Evolutionary conservation across 2,888 invertebrate species (phyloP).

Genomic region (Macaria liturata): DNA sequence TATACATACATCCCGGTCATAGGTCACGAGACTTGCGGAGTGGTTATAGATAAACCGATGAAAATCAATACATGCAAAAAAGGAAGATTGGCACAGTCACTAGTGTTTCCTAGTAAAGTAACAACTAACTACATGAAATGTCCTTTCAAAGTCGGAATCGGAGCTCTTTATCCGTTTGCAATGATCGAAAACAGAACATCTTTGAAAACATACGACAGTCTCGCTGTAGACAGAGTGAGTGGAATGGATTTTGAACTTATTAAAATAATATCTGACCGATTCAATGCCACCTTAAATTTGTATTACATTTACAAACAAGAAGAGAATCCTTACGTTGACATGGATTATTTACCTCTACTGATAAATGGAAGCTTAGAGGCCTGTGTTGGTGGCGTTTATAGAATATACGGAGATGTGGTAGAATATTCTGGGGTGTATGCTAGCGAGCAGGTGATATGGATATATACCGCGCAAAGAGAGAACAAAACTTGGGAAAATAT

Average conservation of each 20-base stretch:
- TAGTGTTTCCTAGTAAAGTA: constrained; percentile 49
- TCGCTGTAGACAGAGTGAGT: constrained; percentile 33
- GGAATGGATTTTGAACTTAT: constrained; percentile 63
- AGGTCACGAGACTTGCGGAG: constrained; percentile 47
- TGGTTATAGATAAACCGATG: constrained; percentile 31
- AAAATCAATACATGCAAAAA: constrained; percentile 50
- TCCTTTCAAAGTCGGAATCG: constrained; percentile 58
- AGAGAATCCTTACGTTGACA: constrained; percentile 43
- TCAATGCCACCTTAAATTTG: constrained; percentile 55
- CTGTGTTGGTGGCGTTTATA: constrained; percentile 64
- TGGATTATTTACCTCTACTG: constrained; percentile 48
- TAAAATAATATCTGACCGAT: constrained; percentile 55
- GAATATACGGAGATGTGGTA: constrained; percentile 57
- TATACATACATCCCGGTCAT: constrained; percentile 49
- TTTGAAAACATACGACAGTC: constrained; percentile 46
- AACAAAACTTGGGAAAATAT: constrained; percentile 58
- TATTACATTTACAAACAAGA: constrained; percentile 50
- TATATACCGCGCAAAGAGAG: constrained; percentile 54
- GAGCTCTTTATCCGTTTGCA: constrained; percentile 55
- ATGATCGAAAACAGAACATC: constrained; percentile 43
- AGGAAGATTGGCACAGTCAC: constrained; percentile 26
- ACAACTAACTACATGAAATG: constrained; percentile 54
- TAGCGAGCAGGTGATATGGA: constrained; percentile 57
- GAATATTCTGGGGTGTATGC: constrained; percentile 64
- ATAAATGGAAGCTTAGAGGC: constrained; percentile 60